phyloP scores from a whole-genome alignment of 2,113 vertebrate species.

The Lasiurus cinereus region DNA sequence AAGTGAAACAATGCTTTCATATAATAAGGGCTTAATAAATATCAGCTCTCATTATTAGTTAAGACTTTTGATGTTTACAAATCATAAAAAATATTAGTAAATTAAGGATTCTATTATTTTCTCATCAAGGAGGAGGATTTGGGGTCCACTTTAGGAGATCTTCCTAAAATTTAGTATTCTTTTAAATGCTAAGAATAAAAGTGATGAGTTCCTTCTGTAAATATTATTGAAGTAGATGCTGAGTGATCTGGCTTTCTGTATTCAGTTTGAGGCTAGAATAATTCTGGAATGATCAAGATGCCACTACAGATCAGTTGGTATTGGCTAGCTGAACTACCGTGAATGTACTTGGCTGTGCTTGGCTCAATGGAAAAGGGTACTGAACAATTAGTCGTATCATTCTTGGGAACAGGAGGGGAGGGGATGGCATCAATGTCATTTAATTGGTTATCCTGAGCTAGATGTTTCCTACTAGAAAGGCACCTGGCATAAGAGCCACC shows the following conservation, averaged over 20 bases:
- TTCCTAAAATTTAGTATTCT: constrained; percentile 8
- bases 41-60: not conserved
- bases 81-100: not conserved
- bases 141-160: not conserved
- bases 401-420: not conserved
- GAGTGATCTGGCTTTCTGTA: not conserved
- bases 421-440: not conserved
- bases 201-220: not conserved
- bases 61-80: not conserved
- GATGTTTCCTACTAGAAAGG: not conserved
- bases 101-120: not conserved
- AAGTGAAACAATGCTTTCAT: not conserved
- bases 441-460: not conserved
- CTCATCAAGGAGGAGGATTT: not conserved
- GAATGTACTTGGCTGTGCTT: not conserved
- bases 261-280: not conserved
- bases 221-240: not conserved
- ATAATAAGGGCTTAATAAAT: not conserved
- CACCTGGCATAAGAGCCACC: not conserved
- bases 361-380: not conserved
- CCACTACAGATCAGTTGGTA: not conserved
- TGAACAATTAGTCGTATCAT: not conserved
- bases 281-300: not conserved
- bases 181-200: not conserved
- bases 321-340: not conserved